A percentile compares a stretch with the other conserved stretches of the same genome.
These are phyloP conservation scores for Smithornis capensis DNA, from an alignment of 2,113 vertebrate species.

Conservation along the genomic window DNA sequence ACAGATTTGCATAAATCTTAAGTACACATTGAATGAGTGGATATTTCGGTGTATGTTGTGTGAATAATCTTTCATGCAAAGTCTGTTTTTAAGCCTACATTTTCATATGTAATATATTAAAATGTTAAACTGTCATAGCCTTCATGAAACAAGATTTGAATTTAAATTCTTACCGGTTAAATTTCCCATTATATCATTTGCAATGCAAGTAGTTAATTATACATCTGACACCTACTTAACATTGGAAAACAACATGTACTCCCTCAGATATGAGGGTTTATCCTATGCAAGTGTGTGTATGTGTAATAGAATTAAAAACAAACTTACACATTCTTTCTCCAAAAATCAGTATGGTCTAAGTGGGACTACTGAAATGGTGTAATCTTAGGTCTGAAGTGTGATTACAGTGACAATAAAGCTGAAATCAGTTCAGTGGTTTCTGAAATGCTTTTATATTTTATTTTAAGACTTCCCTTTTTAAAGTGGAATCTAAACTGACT, in stretches of 20 bases:
- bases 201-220: conserved; percentile 58
- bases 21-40: conserved; percentile 8
- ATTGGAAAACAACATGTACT: conserved; percentile 15
- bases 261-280: not conserved
- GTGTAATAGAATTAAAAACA: not conserved
- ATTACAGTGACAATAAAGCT: not conserved
- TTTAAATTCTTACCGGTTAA: conserved; percentile 41
- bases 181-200: conserved; percentile 66
- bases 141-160: conserved; percentile 47
- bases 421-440: not conserved
- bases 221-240: conserved; percentile 48
- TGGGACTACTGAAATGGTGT: not conserved
- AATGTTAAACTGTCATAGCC: conserved; percentile 34
- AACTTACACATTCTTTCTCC: not conserved
- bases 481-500: not conserved
- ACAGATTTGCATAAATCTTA: conserved; percentile 42
- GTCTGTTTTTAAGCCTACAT: conserved; percentile 36
- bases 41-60: not conserved
- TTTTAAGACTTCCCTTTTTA: not conserved
- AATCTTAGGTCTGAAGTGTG: not conserved
- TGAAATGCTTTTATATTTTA: not conserved
- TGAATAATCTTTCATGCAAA: conserved; percentile 49
- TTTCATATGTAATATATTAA: conserved; percentile 48
- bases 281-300: not conserved
- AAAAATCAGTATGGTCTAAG: not conserved